A percentile compares a stretch with the other conserved stretches of the same genome.
Conservation (phyloP, 2,113 vertebrate genomes). For the Sorex araneus region DNA sequence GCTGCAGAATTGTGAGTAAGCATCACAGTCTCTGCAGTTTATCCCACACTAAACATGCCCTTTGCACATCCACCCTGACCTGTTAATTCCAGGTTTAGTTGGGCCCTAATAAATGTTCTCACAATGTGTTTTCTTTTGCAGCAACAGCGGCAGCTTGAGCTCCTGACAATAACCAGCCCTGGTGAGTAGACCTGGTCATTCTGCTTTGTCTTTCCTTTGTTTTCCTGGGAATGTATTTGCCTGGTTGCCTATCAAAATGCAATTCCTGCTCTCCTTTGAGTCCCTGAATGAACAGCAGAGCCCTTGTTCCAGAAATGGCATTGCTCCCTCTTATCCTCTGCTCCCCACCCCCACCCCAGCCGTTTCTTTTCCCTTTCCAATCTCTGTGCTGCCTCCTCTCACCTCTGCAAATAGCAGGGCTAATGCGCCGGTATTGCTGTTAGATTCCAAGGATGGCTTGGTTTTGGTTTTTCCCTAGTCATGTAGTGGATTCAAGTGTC, state of each 20-base stretch:
- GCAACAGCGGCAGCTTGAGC: constrained; percentile 97
- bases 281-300: background rate
- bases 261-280: background rate
- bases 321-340: background rate
- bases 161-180: constrained; percentile 97
- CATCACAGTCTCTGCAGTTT: constrained; percentile 73
- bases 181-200: constrained; percentile 90
- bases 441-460: background rate
- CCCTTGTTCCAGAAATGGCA: background rate
- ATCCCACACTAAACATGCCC: constrained; percentile 70
- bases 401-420: background rate
- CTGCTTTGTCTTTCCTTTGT: constrained; percentile 44
- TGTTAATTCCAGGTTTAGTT: constrained; percentile 75
- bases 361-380: background rate
- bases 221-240: background rate
- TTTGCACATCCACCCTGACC: constrained; percentile 77
- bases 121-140: constrained; percentile 91
- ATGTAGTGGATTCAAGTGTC: background rate
- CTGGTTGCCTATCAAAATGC: background rate
- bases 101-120: constrained; percentile 83
- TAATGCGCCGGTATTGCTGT: background rate
- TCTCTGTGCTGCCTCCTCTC: background rate
- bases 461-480: background rate
- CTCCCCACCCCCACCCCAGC: background rate
- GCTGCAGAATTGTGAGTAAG: constrained; percentile 69